Evolutionary conservation across 2,888 invertebrate genomes (phyloP), one percentile per base, ranked within the genome.

Genomic region (Catocala fraxini): DNA sequence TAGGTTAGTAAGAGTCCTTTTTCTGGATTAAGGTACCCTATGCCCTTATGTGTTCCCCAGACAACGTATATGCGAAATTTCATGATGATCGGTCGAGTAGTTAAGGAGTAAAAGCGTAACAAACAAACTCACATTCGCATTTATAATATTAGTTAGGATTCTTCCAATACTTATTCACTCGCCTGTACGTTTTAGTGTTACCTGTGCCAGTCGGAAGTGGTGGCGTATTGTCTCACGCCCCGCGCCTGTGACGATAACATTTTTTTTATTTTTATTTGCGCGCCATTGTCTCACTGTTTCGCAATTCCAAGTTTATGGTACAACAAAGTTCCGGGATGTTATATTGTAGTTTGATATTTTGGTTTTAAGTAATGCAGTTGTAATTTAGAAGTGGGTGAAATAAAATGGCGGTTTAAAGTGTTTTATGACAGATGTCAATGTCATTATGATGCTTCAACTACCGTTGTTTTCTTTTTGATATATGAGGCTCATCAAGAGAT

Each of bases 181-280:
- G 68, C 58, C 71, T 65, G 83, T 89, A 80, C 86, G 11, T n/a
- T 46, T 42, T 33, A 68, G 60, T 75, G 65, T 77, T 92, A 92
- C 91, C 92, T 91, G 71, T 74, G 57, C 43, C 77, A 78, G 81
- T 89, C 89, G 92, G 92, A 92, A 92, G 90, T 90, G 84, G 80
- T 75, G 79, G 74, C 49, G 82, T 88, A 89, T 90, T 92, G 92
- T 92, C 92, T 89, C 91, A 90, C 90, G 89, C 90, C 89, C 86
- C 72, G 51, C 54, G 57, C 69, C 57, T 60, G 71, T 79, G 71
- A 81, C 81, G 77, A 69, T 83, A 80, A 84, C 80, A 81, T 65
- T 65, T 67, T 63, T n/a, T 74, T 64, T 49, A 58, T 61, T 63
- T 63, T 70, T 15, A 46, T 46, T 46, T 72, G 58, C 33, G 12